Conservation (phyloP, 2,797 vertebrate genomes). For the Kryptopterus vitreolus region DNA sequence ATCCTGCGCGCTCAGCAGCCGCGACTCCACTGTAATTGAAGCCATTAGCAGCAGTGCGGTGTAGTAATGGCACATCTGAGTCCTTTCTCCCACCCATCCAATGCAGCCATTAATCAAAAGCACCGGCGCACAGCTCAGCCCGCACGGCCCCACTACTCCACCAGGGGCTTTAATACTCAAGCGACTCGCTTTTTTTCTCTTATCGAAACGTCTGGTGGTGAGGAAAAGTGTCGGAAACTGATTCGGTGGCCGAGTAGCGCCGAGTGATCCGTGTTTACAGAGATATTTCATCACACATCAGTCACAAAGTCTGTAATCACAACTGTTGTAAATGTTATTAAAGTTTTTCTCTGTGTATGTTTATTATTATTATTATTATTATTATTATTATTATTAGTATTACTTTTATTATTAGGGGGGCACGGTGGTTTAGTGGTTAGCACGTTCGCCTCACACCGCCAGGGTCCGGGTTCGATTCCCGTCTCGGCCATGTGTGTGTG, state of each 20-base stretch:
- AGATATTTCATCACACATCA: too few species aligned
- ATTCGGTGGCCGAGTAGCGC: too few species aligned
- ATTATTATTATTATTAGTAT: too few species aligned
- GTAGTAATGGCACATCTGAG: slow-evolving; percentile 81
- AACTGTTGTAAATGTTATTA: too few species aligned
- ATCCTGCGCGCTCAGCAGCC: slow-evolving; percentile 81
- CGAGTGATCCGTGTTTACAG: not conserved
- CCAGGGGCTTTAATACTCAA: slow-evolving; percentile 3
- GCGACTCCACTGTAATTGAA: slow-evolving; percentile 77
- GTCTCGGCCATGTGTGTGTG: too few species aligned
- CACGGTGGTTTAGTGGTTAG: too few species aligned
- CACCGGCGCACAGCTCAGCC: slow-evolving; percentile 12
- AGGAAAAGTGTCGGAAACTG: not conserved
- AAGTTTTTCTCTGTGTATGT: too few species aligned
- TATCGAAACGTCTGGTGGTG: not conserved
- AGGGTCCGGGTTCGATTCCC: too few species aligned
- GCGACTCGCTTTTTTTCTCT: not conserved
- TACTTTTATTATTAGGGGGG: too few species aligned
- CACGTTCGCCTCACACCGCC: too few species aligned
- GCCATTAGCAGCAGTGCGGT: slow-evolving; percentile 82
- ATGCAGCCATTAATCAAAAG: slow-evolving; percentile 81
- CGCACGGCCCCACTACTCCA: slow-evolving; percentile 11
- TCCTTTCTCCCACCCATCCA: slow-evolving; percentile 80
- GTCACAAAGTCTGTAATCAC: too few species aligned
- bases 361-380: too few species aligned